These are phyloP conservation scores for Silurus glanis DNA, from an alignment of 2,113 vertebrate species.

Conservation along the genomic window DNA sequence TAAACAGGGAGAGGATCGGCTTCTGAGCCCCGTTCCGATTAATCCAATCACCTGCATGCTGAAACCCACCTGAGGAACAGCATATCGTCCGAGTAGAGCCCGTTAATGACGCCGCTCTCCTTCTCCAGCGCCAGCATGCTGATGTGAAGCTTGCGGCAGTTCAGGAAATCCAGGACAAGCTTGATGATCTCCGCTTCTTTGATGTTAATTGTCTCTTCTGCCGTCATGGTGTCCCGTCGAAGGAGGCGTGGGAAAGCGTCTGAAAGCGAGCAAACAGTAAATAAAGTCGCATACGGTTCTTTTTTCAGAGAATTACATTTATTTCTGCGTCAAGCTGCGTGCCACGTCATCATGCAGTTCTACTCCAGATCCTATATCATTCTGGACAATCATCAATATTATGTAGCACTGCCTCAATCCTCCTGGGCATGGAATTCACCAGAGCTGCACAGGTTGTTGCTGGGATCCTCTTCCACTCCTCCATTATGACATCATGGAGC, in stretches of 20 bases:
- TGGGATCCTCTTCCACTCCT: too few relatives aligned
- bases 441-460: too few relatives aligned
- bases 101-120: constrained; percentile 96
- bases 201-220: constrained; percentile 93
- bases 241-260: neutral
- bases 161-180: constrained; percentile 93
- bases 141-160: constrained; percentile 94
- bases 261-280: neutral
- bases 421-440: too few relatives aligned
- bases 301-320: too few relatives aligned
- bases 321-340: too few relatives aligned
- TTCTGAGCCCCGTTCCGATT: neutral
- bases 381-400: too few relatives aligned
- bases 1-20: neutral
- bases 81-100: constrained; percentile 98
- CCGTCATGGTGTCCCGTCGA: constrained; percentile 82
- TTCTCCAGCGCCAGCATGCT: constrained; percentile 97
- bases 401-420: too few relatives aligned
- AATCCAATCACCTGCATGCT: neutral
- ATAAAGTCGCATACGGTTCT: too few relatives aligned
- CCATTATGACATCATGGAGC: too few relatives aligned
- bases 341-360: too few relatives aligned
- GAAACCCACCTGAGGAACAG: constrained; percentile 88
- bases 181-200: constrained; percentile 98
- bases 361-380: too few relatives aligned